Percentiles rank a stretch among this genome's conserved stretches.
phyloP scores from a whole-genome alignment of 2,113 vertebrate species.

The Tympanuchus pallidicinctus region DNA sequence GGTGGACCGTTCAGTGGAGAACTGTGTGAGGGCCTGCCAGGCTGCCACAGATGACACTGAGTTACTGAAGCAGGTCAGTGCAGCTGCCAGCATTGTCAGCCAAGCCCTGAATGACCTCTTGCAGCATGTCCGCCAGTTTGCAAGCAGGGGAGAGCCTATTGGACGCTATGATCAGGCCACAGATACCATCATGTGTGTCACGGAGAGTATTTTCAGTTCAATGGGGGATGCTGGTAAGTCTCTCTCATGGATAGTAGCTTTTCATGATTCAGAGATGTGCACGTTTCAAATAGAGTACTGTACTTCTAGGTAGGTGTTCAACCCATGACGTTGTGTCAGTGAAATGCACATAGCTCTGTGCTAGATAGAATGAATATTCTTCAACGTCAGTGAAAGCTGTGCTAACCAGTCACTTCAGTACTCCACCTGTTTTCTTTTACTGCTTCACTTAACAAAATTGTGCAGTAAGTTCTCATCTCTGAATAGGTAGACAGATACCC shows the following conservation, averaged over 20 bases:
- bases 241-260: background rate
- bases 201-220: constrained; percentile 98
- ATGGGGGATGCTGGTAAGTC: constrained; percentile 98
- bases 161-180: constrained; percentile 99
- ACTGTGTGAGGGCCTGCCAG: constrained; percentile 93
- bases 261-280: rapidly evolving
- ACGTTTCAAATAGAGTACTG: background rate
- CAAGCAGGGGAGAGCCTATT: constrained; percentile 94
- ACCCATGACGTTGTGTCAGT: background rate
- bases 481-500: background rate
- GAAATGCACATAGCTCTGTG: rapidly evolving
- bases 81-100: constrained; percentile 90
- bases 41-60: constrained; percentile 89
- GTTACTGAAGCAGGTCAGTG: constrained; percentile 92
- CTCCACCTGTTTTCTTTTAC: background rate
- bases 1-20: constrained; percentile 96
- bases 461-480: background rate
- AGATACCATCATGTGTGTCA: constrained; percentile 98
- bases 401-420: background rate
- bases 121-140: constrained; percentile 95
- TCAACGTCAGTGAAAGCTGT: background rate
- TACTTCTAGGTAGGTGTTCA: background rate
- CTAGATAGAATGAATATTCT: background rate
- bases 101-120: constrained; percentile 94
- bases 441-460: background rate